Evolutionary conservation across 1,140 invertebrate genomes (phyloP).

Genomic region (Mercenaria mercenaria): DNA sequence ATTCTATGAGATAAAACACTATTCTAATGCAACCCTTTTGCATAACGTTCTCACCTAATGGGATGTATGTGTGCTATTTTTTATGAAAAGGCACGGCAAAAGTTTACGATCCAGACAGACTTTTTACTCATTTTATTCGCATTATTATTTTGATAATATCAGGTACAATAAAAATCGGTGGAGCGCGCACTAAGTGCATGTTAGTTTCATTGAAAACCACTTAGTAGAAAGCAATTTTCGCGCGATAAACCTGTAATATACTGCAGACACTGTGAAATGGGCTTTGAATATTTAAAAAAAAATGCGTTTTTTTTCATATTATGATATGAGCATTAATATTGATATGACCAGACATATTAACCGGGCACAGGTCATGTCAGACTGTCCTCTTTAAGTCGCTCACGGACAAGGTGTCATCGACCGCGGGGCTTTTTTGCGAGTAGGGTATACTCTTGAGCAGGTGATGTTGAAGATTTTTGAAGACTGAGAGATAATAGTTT

Average conservation of each 20-base stretch:
- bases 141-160: slow-evolving; percentile 45
- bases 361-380: slow-evolving; percentile 9
- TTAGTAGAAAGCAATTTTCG: slow-evolving; percentile 39
- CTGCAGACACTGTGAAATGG: slow-evolving; percentile 8
- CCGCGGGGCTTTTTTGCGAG: not conserved
- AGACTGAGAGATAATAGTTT: no score
- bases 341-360: not conserved
- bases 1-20: not conserved
- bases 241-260: slow-evolving; percentile 18
- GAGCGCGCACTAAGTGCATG: slow-evolving; percentile 21
- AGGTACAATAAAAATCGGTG: slow-evolving; percentile 14
- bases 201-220: slow-evolving; percentile 16
- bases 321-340: slow-evolving; percentile 2
- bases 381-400: not conserved
- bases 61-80: not conserved
- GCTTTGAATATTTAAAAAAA: not conserved
- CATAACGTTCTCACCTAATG: not conserved
- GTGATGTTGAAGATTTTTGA: no score
- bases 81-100: slow-evolving; percentile 2
- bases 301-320: not conserved
- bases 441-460: no score
- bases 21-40: not conserved
- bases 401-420: not conserved
- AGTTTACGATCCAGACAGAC: slow-evolving; percentile 12
- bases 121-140: slow-evolving; percentile 29